A percentile compares a stretch with the other conserved stretches of the same genome.
These are phyloP conservation scores for Lasioglossum figueresi DNA, from an alignment of 2,888 invertebrate species.

Conservation along the genomic window DNA sequence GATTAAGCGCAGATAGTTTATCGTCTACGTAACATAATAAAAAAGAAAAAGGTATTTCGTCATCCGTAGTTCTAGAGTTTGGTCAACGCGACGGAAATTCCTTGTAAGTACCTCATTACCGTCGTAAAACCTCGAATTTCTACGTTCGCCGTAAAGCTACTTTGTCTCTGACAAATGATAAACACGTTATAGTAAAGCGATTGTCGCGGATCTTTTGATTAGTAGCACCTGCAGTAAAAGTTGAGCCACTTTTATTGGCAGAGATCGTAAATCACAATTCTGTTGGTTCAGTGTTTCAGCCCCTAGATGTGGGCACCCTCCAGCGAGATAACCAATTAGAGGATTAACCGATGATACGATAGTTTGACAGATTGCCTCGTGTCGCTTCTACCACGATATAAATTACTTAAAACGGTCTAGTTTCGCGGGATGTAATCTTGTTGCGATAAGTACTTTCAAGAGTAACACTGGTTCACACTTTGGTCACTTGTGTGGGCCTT, in stretches of 20 bases:
- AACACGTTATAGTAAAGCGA: neutral
- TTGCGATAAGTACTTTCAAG: neutral
- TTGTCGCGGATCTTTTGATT: neutral
- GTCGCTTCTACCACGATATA: neutral
- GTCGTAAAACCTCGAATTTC: neutral
- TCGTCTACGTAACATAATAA: neutral
- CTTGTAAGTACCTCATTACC: neutral
- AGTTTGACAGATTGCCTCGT: neutral
- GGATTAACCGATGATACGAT: neutral
- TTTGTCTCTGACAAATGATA: neutral
- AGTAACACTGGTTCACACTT: neutral
- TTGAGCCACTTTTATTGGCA: neutral
- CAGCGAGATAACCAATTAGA: neutral
- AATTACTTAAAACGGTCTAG: neutral
- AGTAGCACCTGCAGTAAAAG: neutral
- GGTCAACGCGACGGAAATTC: conserved; percentile 13
- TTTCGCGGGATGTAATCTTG: neutral
- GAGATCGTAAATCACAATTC: neutral
- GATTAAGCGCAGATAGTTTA: neutral
- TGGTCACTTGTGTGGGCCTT: neutral
- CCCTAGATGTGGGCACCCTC: neutral
- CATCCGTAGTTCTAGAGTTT: conserved; percentile 7
- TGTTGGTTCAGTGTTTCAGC: neutral
- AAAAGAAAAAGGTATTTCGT: neutral
- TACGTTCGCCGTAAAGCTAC: neutral